Percentiles rank a stretch among this genome's conserved stretches.
Conservation (phyloP, 2,888 invertebrate genomes). For the Pseudanteris insignis region DNA sequence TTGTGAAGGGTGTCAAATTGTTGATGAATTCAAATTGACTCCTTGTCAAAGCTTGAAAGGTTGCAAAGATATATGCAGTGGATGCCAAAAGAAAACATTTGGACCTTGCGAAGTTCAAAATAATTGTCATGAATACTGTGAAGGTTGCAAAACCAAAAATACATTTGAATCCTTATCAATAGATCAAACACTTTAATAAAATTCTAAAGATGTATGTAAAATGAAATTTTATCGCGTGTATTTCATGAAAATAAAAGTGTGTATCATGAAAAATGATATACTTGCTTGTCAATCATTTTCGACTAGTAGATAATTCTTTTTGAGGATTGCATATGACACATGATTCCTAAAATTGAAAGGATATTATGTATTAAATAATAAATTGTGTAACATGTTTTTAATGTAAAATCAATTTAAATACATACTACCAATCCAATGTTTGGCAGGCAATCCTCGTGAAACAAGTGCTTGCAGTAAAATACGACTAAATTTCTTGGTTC, state of each 20-base stretch:
- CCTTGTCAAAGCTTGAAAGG: conserved; percentile 1
- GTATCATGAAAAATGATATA: neutral
- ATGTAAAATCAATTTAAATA: too few relatives aligned
- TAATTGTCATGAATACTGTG: neutral
- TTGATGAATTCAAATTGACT: conserved; percentile 13
- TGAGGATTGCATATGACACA: conserved; percentile 70
- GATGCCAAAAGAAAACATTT: conserved; percentile 1
- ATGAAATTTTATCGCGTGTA: too few relatives aligned
- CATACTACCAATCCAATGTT: conserved; percentile 62
- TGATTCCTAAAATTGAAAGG: conserved; percentile 68
- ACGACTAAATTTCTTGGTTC: conserved; percentile 80
- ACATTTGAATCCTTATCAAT: too few relatives aligned
- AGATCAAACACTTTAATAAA: too few relatives aligned
- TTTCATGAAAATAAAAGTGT: neutral
- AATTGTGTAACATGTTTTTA: too few relatives aligned
- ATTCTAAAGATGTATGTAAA: too few relatives aligned
- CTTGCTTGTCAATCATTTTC: conserved; percentile 47
- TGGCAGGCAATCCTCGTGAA: conserved; percentile 86
- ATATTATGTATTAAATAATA: too few relatives aligned
- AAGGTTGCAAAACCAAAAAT: too few relatives aligned
- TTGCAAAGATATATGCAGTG: conserved; percentile 7
- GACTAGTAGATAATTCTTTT: conserved; percentile 52
- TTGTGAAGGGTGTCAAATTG: conserved; percentile 28
- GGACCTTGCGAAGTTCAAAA: conserved; percentile 3
- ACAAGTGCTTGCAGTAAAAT: conserved; percentile 90